Conservation (phyloP, 1,140 invertebrate genomes). For the Dermatophagoides farinae region DNA sequence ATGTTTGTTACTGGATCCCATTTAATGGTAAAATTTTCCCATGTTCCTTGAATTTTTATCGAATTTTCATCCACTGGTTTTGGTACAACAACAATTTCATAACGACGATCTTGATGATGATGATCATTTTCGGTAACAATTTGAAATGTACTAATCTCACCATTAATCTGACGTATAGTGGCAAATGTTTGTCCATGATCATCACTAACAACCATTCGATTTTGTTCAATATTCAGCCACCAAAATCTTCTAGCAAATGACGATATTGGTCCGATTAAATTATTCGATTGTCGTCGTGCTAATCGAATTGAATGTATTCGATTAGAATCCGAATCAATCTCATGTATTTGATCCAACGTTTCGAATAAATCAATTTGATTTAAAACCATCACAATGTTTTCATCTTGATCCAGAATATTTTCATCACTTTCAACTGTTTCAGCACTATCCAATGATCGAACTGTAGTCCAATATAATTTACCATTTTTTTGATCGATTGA, state of each 20-base stretch:
- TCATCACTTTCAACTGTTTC: not conserved
- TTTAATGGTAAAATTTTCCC: slow-evolving; percentile 51
- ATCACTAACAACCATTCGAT: slow-evolving; percentile 53
- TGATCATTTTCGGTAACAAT: slow-evolving; percentile 29
- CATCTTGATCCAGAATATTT: not conserved
- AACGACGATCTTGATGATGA: not conserved
- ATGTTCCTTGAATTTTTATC: slow-evolving; percentile 43
- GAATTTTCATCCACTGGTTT: slow-evolving; percentile 37
- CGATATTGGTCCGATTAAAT: slow-evolving; percentile 35
- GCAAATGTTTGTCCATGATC: slow-evolving; percentile 50
- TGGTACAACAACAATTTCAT: slow-evolving; percentile 37
- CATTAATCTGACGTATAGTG: slow-evolving; percentile 37
- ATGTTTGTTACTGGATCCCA: slow-evolving; percentile 49
- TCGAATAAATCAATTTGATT: not conserved
- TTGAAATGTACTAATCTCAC: slow-evolving; percentile 41
- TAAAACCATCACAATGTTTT: not conserved
- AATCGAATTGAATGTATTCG: slow-evolving; percentile 1
- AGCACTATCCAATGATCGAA: not conserved
- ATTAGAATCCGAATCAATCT: not conserved
- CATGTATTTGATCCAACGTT: not conserved
- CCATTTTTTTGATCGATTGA: not conserved
- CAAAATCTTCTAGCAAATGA: slow-evolving; percentile 55
- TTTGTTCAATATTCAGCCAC: slow-evolving; percentile 49
- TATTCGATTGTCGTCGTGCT: slow-evolving; percentile 5
- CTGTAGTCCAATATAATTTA: not conserved